Evolutionary conservation across 2,888 invertebrate species (phyloP).

Genomic region (Desoria tigrina): DNA sequence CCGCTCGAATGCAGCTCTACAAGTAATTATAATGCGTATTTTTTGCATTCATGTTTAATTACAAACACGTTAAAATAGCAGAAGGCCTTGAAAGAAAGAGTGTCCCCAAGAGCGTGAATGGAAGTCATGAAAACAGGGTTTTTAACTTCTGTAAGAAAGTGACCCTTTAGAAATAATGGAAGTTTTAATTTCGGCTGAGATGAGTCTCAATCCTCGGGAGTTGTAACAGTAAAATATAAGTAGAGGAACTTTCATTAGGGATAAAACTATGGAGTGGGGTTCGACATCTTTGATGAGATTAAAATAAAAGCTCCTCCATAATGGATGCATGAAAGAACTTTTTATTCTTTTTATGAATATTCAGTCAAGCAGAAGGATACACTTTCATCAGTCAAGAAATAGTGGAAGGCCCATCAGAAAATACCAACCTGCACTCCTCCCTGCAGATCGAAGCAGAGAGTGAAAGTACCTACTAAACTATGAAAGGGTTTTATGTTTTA

Average conservation of each 20-base stretch:
- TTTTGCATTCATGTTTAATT: no score
- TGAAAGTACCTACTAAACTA: no score
- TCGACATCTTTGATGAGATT: conserved; percentile 50
- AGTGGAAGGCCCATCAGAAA: not conserved
- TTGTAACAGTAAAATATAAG: conserved; percentile 14
- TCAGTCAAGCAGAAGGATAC: conserved; percentile 37
- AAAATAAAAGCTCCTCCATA: conserved; percentile 44
- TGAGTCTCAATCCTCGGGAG: conserved; percentile 4
- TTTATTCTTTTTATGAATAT: conserved; percentile 47
- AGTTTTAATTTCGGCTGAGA: conserved; percentile 10
- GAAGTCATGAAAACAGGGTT: no score
- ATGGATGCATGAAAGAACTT: conserved; percentile 41
- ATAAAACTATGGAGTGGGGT: conserved; percentile 36
- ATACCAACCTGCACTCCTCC: not conserved
- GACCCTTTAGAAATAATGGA: not conserved
- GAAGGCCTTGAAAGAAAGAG: no score
- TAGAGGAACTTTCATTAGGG: conserved; percentile 40
- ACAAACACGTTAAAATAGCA: no score
- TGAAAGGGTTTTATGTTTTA: no score
- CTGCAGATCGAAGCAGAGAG: no score
- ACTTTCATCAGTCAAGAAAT: conserved; percentile 19
- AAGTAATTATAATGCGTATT: no score
- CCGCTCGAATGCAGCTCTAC: no score
- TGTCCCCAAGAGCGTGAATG: no score
- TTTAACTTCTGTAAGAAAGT: not conserved